Evolutionary conservation across 1,140 invertebrate species (phyloP), one percentile per base, ranked within the genome.

Genomic region (Acromyrmex heyeri): DNA sequence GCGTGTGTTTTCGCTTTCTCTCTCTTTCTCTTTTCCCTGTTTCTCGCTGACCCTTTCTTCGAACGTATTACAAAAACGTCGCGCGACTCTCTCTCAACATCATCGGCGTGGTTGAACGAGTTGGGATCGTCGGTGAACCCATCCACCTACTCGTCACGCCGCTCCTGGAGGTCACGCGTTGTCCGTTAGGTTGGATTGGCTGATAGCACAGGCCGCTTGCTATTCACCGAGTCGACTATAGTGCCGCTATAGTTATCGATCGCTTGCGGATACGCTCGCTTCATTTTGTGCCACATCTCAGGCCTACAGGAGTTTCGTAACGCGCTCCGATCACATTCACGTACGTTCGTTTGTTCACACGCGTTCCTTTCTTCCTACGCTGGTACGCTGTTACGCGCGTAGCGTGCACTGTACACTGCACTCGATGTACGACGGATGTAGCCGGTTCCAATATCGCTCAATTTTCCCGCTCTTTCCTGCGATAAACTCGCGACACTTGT

Each of bases 221-320:
- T 90, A 89, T 88, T 90, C 55, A 75, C 67, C 55, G 53, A 55
- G 87, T 73, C 44, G 57, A 73, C 81, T 72, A 85, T 83, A 83
- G 78, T 87, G 64, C 55, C 69, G 86, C 79, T 90, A 82, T 88
- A 86, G 86, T 88, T 88, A 91, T 91, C 90, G 90, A 91, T 91
- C 90, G 86, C 48, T 50, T 81, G 57, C 57, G 76, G 81, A 91
- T 85, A 90, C 65, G 38, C 69, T 90, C 62, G 87, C 73, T 88
- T 88, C 90, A 90, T 91, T 91, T 91, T 75, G 73, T 88, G 70
- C 78, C 65, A 77, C 82, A 57, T 83, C 83, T 70, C 53, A 50
- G 27, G 30, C 24, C 61, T 44, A 18, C 30, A 34, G 24, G 38
- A 34, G 62, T 89, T 87, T 89, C 85, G 88, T 70, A 89, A 90